Conservation (phyloP, 2,113 vertebrate species). For the Cynopterus brachyotis region DNA sequence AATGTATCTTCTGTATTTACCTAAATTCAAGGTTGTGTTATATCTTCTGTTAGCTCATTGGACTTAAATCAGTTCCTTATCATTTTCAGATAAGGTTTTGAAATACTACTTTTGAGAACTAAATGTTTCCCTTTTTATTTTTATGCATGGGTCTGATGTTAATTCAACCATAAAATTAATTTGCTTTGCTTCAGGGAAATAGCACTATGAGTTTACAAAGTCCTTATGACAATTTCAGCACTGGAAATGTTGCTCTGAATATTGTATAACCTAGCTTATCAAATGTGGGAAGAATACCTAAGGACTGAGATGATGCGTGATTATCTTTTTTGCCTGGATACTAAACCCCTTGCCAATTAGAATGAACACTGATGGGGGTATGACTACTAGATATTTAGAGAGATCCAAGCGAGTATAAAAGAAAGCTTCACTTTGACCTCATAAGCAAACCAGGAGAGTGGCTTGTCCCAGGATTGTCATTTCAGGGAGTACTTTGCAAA, state of each 20-base stretch:
- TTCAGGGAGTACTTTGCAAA: neutral
- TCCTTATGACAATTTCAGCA: neutral
- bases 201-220: neutral
- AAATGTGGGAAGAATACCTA: neutral
- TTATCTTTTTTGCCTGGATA: neutral
- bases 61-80: neutral
- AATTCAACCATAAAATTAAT: constrained; percentile 19
- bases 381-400: neutral
- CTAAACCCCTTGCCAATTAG: neutral
- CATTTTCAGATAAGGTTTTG: constrained; percentile 15
- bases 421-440: neutral
- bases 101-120: neutral
- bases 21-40: neutral
- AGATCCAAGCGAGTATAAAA: neutral
- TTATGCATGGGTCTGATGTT: neutral
- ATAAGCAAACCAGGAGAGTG: neutral
- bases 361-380: neutral
- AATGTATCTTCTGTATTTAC: neutral
- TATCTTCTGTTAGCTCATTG: neutral
- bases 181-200: neutral
- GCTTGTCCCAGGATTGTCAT: neutral
- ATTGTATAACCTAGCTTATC: neutral
- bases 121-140: constrained; percentile 11
- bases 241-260: neutral
- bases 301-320: neutral